phyloP scores from a whole-genome alignment of 1,140 invertebrate genomes.

The Caenorhabditis tropicalis region DNA sequence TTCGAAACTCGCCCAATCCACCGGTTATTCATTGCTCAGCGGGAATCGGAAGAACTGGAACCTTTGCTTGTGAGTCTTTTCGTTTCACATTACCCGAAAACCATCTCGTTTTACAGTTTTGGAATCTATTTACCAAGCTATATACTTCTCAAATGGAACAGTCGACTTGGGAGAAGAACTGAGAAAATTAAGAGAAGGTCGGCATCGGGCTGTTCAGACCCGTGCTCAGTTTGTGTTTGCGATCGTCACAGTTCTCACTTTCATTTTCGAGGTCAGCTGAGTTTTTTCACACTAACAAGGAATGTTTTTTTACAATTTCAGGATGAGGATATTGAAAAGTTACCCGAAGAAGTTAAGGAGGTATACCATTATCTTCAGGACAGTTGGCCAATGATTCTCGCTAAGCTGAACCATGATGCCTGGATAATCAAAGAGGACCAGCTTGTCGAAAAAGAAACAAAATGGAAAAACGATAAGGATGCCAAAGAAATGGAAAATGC shows the following conservation, averaged over 20 bases:
- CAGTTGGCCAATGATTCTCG: too few species aligned
- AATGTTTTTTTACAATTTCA: too few species aligned
- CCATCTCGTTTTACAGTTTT: not conserved
- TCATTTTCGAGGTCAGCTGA: not conserved
- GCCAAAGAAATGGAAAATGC: too few species aligned
- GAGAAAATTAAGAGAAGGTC: not conserved
- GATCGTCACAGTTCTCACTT: not conserved
- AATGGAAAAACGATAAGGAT: too few species aligned
- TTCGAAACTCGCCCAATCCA: not conserved
- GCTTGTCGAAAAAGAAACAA: too few species aligned
- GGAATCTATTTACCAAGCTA: not conserved
- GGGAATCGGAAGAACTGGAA: not conserved
- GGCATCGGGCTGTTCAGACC: not conserved
- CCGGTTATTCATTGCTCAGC: not conserved
- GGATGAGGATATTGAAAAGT: too few species aligned
- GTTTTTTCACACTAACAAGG: too few species aligned
- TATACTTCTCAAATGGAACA: not conserved
- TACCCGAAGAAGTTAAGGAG: too few species aligned
- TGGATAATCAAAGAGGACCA: too few species aligned
- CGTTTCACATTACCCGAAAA: not conserved
- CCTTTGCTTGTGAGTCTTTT: not conserved
- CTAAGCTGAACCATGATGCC: too few species aligned
- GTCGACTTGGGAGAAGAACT: not conserved
- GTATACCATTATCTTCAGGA: too few species aligned
- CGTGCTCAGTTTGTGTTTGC: not conserved